Evolutionary conservation across 2,113 vertebrate species (phyloP).

Genomic region (Heteronetta atricapilla): DNA sequence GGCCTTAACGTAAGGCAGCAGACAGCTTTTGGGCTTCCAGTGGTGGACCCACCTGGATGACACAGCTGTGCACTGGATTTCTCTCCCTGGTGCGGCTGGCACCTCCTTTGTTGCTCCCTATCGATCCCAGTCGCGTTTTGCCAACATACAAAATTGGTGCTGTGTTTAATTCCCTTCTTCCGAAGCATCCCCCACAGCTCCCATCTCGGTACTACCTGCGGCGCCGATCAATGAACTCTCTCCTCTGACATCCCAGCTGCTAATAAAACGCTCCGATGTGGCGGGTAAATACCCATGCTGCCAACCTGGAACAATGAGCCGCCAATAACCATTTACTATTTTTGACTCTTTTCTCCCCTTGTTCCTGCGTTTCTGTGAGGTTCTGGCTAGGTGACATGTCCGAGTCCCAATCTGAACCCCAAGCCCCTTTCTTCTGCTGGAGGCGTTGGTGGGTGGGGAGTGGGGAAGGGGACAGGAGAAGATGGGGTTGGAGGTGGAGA

Average conservation of each 20-base stretch:
- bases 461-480: background rate
- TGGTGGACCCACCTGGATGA: background rate
- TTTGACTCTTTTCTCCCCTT: background rate
- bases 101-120: background rate
- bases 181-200: rapidly evolving
- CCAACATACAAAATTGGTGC: rapidly evolving
- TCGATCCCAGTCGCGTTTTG: rapidly evolving
- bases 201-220: background rate
- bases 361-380: rapidly evolving
- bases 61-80: slow-evolving; percentile 46
- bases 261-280: background rate
- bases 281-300: background rate
- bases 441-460: background rate
- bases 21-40: slow-evolving; percentile 47
- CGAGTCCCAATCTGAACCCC: too few relatives aligned
- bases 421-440: background rate
- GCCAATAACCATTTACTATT: background rate
- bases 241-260: background rate
- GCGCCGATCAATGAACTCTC: slow-evolving; percentile 4
- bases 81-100: background rate
- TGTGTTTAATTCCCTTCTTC: background rate
- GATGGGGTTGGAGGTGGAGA: background rate
- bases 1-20: slow-evolving; percentile 53
- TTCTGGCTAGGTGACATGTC: background rate
- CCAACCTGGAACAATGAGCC: background rate